Percentiles rank a stretch among this genome's conserved stretches.
Conservation (phyloP, 2,113 vertebrate genomes). For the Leptobrachium leishanense region DNA sequence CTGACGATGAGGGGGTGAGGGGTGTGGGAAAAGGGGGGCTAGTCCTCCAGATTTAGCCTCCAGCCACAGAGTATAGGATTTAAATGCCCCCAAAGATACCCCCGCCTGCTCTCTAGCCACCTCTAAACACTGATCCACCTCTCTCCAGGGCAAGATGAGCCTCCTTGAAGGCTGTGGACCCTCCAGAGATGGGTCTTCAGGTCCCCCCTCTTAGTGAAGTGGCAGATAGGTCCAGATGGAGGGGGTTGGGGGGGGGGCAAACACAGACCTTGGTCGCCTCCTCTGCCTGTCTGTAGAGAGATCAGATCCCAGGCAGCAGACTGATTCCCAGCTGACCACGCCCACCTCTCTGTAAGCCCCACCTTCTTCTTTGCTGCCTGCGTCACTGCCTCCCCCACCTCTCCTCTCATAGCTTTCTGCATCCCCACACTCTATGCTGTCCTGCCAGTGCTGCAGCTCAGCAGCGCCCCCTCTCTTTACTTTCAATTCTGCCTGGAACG, state of each 20-base stretch:
- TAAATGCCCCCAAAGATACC: conserved; percentile 28
- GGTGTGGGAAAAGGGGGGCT: not conserved
- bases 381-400: conserved; percentile 26
- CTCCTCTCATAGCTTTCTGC: not conserved
- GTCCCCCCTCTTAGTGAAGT: conserved; percentile 1
- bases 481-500: conserved; percentile 18
- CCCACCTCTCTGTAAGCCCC: not conserved
- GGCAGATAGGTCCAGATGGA: conserved; percentile 11
- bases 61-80: not conserved
- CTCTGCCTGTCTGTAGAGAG: conserved; percentile 37
- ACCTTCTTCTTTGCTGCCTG: not conserved
- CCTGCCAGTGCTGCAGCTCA: not conserved
- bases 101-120: conserved; percentile 9
- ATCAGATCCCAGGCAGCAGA: conserved; percentile 21
- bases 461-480: conserved; percentile 40
- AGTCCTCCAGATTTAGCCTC: conserved; percentile 13
- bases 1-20: not conserved
- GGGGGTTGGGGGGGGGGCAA: not conserved
- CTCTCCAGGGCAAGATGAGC: conserved; percentile 10
- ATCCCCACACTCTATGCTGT: not conserved
- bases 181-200: not conserved
- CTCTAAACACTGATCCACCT: conserved; percentile 11
- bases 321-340: conserved; percentile 10
- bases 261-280: conserved; percentile 26
- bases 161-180: not conserved